Base-by-base conservation (phyloP, 2,113 vertebrate genomes). In the Antechinus flavipes region DNA sequence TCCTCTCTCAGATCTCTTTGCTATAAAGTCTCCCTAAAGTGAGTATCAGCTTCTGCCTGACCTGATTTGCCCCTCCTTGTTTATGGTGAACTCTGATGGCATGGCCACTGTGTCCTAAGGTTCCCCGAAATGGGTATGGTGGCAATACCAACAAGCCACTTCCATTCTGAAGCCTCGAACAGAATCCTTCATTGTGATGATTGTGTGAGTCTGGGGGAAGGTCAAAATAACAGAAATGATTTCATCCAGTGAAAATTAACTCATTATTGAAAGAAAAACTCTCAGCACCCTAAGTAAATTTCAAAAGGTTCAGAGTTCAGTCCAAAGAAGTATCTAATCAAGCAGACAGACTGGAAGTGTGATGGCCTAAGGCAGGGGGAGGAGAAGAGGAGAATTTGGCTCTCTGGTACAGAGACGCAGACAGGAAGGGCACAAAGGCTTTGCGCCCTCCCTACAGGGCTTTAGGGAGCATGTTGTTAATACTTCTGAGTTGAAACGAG, bases 211-310 rank as follows among this genome's bases (percentile, higher is more conserved):
- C 76, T 89, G 68, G 93, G 49, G 90, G 47, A 89, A 42, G 92
- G 19, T 10, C 93, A 56, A 49, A 56, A n/a, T 10, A 52, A 90
- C 90, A 93, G 54, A 96, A 93, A 68, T 0, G 0, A 93, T 47
- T 92, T 8, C n/a, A 14, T 10, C 92, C 94, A 90, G 49, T 58
- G 58, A 91, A 92, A 94, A 95, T 96, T 55, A 94, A 68, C 58
- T 94, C 47, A 46, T 93, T 91, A 91, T 46, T 76, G 7, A 90
- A 90, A 92, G 90, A 26, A 91, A 97, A 90, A 94, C 96, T 68
- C 93, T 49, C 53, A 94, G 35, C 9, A 92, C 3, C 50, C 2
- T 1, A 46, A 12, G 27, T 91, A 47, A n/a, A 52, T 94, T 91
- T 90, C 2, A 35, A 24, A 35, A 19, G 8, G 24, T 93, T 97